Percentiles rank a stretch among this genome's conserved stretches.
phyloP scores from a whole-genome alignment of 2,888 invertebrate species.

The Hyalella azteca region DNA sequence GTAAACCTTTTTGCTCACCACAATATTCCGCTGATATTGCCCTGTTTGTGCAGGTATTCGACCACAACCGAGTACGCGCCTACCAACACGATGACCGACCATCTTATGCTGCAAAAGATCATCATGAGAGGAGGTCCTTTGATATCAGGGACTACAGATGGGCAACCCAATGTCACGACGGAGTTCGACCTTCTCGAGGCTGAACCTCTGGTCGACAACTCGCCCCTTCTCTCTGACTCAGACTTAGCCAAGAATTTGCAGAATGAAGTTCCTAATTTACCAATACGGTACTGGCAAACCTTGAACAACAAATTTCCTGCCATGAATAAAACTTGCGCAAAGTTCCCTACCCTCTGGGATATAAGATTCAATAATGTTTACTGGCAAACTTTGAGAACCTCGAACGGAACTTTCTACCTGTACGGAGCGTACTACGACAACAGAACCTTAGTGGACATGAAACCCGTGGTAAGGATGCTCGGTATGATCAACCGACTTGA shows the following conservation, averaged over 20 bases:
- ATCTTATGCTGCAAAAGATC: constrained; percentile 56
- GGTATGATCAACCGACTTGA: constrained; percentile 90
- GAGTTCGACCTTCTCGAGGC: constrained; percentile 62
- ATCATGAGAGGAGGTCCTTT: constrained; percentile 48
- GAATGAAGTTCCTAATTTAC: constrained; percentile 80
- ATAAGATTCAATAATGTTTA: constrained; percentile 91
- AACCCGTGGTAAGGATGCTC: constrained; percentile 82
- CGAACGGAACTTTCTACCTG: constrained; percentile 87
- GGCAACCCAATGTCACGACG: constrained; percentile 50
- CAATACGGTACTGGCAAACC: constrained; percentile 83
- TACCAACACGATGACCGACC: constrained; percentile 49
- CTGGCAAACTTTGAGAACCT: constrained; percentile 84
- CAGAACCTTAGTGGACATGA: constrained; percentile 71
- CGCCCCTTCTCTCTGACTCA: constrained; percentile 73
- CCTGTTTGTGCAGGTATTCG: constrained; percentile 45
- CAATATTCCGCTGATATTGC: not conserved
- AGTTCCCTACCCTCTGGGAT: constrained; percentile 87
- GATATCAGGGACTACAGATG: constrained; percentile 45
- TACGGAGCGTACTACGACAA: constrained; percentile 90
- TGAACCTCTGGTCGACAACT: constrained; percentile 70
- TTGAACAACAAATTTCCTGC: constrained; percentile 76
- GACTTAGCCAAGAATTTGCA: constrained; percentile 66
- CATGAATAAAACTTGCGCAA: constrained; percentile 77
- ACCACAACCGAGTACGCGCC: constrained; percentile 48
- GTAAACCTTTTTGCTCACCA: too few relatives aligned